These are phyloP conservation scores for Ceyx melanurus DNA, from an alignment of 2,113 vertebrate species.

Conservation along the genomic window DNA sequence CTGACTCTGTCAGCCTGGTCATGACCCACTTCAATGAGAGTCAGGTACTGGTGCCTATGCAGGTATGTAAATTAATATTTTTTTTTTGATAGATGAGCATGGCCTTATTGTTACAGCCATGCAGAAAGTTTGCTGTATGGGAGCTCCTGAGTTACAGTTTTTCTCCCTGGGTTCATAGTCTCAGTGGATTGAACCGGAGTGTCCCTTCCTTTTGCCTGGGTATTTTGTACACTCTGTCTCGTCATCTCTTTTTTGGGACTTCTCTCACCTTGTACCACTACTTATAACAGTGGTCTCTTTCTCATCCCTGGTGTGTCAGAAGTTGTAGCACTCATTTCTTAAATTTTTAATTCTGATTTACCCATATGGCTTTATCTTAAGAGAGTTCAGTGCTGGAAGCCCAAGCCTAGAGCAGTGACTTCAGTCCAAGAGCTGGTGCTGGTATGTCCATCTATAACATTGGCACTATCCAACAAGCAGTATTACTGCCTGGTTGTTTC, in stretches of 20 bases:
- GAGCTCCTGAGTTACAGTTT: neutral
- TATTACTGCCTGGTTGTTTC: slow-evolving; percentile 7
- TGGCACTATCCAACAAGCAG: neutral
- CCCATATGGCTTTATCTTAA: neutral
- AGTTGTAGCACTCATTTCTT: neutral
- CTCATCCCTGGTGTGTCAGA: neutral
- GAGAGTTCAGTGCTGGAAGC: neutral
- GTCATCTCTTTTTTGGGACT: neutral
- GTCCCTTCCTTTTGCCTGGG: accelerated
- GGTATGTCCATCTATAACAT: neutral
- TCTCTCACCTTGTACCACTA: neutral
- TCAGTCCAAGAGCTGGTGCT: accelerated
- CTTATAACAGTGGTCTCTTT: neutral
- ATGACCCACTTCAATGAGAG: neutral
- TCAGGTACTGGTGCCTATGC: neutral
- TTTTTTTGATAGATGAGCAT: neutral
- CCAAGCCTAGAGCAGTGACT: neutral
- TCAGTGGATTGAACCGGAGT: neutral
- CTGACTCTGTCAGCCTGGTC: neutral
- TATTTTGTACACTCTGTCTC: neutral
- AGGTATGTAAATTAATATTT: neutral
- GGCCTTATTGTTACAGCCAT: neutral
- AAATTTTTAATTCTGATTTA: neutral
- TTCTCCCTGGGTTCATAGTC: accelerated
- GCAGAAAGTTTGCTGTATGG: neutral